Percentiles rank a stretch among this genome's conserved stretches.
These are phyloP conservation scores for Pediacus dermestoides DNA, from an alignment of 2,888 invertebrate genomes.

Conservation along the genomic window DNA sequence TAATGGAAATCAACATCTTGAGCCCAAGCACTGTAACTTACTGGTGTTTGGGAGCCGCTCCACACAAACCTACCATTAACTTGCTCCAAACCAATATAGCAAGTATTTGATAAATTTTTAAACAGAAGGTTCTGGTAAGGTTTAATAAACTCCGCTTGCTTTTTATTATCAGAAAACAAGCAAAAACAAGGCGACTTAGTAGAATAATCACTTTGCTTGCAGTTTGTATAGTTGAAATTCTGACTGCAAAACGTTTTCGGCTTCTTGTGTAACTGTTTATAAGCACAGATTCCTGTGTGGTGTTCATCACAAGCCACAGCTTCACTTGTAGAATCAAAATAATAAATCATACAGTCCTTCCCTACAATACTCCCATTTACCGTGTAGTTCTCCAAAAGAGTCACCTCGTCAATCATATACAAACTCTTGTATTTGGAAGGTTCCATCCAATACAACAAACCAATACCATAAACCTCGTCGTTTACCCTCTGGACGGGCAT, in stretches of 20 bases:
- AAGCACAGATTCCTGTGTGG: conserved; percentile 31
- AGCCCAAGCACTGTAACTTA: conserved; percentile 28
- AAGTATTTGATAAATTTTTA: conserved; percentile 17
- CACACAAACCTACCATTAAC: conserved; percentile 21
- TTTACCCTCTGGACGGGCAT: conserved; percentile 29
- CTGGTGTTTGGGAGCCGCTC: conserved; percentile 16
- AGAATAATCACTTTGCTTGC: conserved; percentile 30
- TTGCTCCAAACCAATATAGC: conserved; percentile 28
- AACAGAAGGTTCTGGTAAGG: conserved; percentile 34
- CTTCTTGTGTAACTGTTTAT: conserved; percentile 19
- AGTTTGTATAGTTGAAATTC: conserved; percentile 12
- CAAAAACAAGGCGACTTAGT: conserved; percentile 33
- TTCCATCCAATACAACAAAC: conserved; percentile 28
- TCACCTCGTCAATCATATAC: conserved; percentile 14
- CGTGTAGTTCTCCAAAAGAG: conserved; percentile 9
- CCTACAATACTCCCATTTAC: conserved; percentile 20
- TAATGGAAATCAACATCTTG: conserved; percentile 16
- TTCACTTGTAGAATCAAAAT: conserved; percentile 23
- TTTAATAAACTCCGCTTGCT: conserved; percentile 28
- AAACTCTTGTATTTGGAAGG: conserved; percentile 15
- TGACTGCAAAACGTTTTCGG: conserved; percentile 25
- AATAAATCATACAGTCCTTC: conserved; percentile 32
- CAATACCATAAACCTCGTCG: conserved; percentile 24
- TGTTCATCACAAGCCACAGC: conserved; percentile 29
- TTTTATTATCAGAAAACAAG: conserved; percentile 1